phyloP scores from a whole-genome alignment of 2,797 vertebrate genomes.

The Buceros bicornis region DNA sequence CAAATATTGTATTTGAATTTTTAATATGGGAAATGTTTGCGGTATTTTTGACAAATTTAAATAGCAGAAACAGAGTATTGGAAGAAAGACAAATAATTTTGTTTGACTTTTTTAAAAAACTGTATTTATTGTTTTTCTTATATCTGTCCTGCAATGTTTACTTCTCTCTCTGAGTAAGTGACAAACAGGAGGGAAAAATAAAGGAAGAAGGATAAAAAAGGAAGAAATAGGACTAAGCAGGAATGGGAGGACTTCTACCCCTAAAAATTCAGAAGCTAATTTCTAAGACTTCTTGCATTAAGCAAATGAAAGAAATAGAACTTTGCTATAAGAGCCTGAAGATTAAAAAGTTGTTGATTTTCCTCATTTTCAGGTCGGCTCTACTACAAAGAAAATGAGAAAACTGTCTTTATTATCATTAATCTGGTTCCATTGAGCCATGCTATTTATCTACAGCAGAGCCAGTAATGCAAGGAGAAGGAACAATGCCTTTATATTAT shows the following conservation, averaged over 20 bases:
- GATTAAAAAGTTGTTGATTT: constrained; percentile 59
- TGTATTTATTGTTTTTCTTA: not conserved
- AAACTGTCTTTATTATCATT: constrained; percentile 64
- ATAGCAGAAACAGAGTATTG: not conserved
- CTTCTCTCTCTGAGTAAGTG: not conserved
- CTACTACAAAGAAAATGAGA: constrained; percentile 56
- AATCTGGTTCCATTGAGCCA: constrained; percentile 61
- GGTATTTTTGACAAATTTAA: not conserved
- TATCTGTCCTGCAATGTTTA: not conserved
- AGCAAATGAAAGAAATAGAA: constrained; percentile 35
- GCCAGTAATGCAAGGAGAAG: constrained; percentile 44
- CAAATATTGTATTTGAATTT: not conserved
- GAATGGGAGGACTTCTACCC: not conserved
- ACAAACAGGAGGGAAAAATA: not conserved
- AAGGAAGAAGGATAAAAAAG: not conserved
- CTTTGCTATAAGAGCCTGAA: not conserved
- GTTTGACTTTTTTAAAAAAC: not conserved
- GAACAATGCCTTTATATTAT: constrained; percentile 48
- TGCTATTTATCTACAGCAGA: constrained; percentile 59
- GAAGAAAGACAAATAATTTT: not conserved
- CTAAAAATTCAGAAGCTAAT: not conserved
- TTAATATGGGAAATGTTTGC: not conserved
- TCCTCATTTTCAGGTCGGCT: constrained; percentile 47
- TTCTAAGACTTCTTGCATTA: not conserved
- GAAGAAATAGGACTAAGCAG: not conserved